phyloP scores from a whole-genome alignment of 2,797 vertebrate genomes.

The Enteromius trimaculatus region DNA sequence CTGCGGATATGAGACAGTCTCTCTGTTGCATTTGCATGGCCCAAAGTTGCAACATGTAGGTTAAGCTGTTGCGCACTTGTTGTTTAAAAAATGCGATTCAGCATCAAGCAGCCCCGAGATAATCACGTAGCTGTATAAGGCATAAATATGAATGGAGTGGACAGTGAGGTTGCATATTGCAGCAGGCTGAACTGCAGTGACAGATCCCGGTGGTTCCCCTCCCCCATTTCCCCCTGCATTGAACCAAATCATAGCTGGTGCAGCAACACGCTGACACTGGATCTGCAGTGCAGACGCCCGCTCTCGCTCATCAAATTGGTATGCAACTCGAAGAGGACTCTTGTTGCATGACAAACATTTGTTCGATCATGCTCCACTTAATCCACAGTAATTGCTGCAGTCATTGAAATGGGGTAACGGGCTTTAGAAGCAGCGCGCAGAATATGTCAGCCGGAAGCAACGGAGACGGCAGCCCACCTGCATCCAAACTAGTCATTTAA shows the following conservation, averaged over 20 bases:
- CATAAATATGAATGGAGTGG: constrained; percentile 38
- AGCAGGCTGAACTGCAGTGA: constrained; percentile 74
- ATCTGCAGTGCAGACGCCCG: constrained; percentile 67
- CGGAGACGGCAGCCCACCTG: constrained; percentile 3
- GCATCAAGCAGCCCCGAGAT: not conserved
- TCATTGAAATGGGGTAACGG: constrained; percentile 39
- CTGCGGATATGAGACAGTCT: not conserved
- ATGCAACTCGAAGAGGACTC: constrained; percentile 43
- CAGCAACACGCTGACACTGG: constrained; percentile 72
- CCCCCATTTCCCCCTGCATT: constrained; percentile 72
- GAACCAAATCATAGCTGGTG: constrained; percentile 79
- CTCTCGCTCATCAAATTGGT: constrained; percentile 38
- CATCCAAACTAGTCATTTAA: constrained; percentile 16
- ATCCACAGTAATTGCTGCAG: constrained; percentile 39
- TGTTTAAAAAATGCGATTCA: not conserved
- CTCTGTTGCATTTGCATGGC: not conserved
- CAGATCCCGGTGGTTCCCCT: constrained; percentile 67
- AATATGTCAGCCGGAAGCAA: constrained; percentile 20
- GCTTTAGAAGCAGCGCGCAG: not conserved
- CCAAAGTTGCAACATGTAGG: constrained; percentile 19
- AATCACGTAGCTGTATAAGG: constrained; percentile 9
- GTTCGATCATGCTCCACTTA: constrained; percentile 33
- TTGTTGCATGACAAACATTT: constrained; percentile 47
- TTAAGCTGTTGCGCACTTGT: constrained; percentile 20
- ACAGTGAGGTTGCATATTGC: constrained; percentile 55